Percentiles rank a stretch among this genome's conserved stretches.
Conservation (phyloP, 64 coral and sea anemone species). For the Porites australiensis region DNA sequence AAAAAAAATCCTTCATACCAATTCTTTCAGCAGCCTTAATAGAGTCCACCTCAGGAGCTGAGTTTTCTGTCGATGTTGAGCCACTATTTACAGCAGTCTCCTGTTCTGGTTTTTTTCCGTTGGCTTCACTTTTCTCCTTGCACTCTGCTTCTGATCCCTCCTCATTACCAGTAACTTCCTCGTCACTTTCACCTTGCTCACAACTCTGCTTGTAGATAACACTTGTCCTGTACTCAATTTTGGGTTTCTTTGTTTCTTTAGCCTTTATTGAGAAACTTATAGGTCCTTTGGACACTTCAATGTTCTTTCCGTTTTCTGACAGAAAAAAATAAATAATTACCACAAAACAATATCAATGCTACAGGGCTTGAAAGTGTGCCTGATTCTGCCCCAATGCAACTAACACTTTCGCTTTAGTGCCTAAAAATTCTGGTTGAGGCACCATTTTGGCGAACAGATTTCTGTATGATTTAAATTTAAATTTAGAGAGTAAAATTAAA, state of each 20-base stretch:
- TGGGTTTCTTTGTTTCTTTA: constrained; percentile 88
- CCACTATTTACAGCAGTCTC: not conserved
- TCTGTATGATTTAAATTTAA: too few relatives aligned
- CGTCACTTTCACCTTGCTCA: constrained; percentile 85
- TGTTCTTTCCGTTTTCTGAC: constrained; percentile 3
- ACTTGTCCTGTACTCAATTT: constrained; percentile 91
- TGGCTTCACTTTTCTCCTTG: constrained; percentile 29
- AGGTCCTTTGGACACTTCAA: constrained; percentile 68
- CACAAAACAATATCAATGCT: too few relatives aligned
- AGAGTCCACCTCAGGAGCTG: constrained; percentile 73
- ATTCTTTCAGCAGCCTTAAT: constrained; percentile 84
- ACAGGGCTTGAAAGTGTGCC: too few relatives aligned
- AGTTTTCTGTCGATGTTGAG: constrained; percentile 39
- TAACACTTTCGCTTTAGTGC: too few relatives aligned
- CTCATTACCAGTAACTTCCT: constrained; percentile 56
- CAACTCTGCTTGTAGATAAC: constrained; percentile 92
- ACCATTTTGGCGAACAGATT: too few relatives aligned
- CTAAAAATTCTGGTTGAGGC: too few relatives aligned
- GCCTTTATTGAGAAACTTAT: constrained; percentile 95
- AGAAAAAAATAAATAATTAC: not conserved
- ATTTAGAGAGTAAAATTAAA: too few relatives aligned
- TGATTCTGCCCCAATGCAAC: too few relatives aligned
- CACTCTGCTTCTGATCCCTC: constrained; percentile 35
- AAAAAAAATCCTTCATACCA: not conserved
- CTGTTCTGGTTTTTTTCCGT: not conserved